Base-by-base conservation (phyloP, 1,140 invertebrate species). In the Polypedilum vanderplanki region DNA sequence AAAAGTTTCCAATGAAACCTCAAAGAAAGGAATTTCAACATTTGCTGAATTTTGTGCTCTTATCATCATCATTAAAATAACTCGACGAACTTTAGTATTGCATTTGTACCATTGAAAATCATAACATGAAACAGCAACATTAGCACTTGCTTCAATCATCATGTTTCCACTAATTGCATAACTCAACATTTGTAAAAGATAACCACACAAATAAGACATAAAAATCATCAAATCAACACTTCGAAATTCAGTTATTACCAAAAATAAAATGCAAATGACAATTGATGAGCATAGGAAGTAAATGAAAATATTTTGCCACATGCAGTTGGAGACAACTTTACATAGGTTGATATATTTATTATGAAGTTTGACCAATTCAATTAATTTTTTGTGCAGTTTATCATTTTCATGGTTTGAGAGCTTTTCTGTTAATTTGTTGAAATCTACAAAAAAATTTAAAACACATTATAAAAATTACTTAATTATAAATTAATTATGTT, bases 31-130 rank as follows among this genome's bases (percentile, higher is more conserved):
- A 33, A 80, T 80, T 40, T 77, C 77, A 79, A 82, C 81, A 77
- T 80, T 79, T 78, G 79, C 80, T 75, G 79, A 77, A 73, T 78
- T 76, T 76, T 81, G 81, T 75, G 81, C 79, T 33, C 80, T 79
- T 65, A 76, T 78, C 76, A 82, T 78, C 75, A 81, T 81, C 80
- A 82, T 80, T 78, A 82, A 78, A 78, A 82, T 80, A 77, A 81
- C 79, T 80, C 80, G 79, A 77, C 79, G 80, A 78, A 81, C 80
- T 75, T 77, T 78, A 75, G 77, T 78, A 76, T 81, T 80, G 77
- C 81, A 81, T 79, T 81, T 81, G 73, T 81, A 81, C 81, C 81
- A 81, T 75, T 79, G 80, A 76, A 79, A 78, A 75, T 81, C 79
- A 74, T 81, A 81, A 64, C 79, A 76, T 46, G 79, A 77, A 75